Conservation (phyloP, 2,113 vertebrate species). For the Lophius piscatorius region DNA sequence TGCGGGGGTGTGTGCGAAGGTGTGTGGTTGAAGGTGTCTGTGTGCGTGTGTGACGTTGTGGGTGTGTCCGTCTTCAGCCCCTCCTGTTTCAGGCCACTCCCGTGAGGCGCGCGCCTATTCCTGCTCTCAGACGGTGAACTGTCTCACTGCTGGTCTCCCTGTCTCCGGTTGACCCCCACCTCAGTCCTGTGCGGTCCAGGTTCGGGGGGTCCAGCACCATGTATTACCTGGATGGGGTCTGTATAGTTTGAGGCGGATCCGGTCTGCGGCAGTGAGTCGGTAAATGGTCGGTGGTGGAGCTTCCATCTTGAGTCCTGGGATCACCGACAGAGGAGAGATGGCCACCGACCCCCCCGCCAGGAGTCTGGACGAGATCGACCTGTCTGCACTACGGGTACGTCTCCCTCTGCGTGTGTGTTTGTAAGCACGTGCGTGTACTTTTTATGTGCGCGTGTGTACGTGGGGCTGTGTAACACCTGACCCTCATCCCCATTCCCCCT, state of each 20-base stretch:
- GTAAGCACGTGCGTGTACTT: constrained; percentile 3
- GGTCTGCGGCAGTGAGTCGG: constrained; percentile 52
- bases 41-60: constrained; percentile 22
- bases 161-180: constrained; percentile 18
- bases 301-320: constrained; percentile 71
- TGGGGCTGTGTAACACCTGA: constrained; percentile 9
- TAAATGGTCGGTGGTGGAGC: constrained; percentile 74
- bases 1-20: constrained; percentile 2
- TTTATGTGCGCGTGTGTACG: constrained; percentile 15
- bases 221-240: too few species aligned
- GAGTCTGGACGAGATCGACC: constrained; percentile 97
- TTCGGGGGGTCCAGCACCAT: too few species aligned
- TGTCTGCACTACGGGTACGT: constrained; percentile 93
- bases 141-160: not conserved
- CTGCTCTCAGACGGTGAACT: constrained; percentile 25
- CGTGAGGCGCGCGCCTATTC: constrained; percentile 74
- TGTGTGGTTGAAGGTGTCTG: not conserved
- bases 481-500: too few species aligned
- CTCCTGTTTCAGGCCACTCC: constrained; percentile 75
- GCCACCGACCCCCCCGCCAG: constrained; percentile 96
- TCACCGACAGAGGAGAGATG: constrained; percentile 83
- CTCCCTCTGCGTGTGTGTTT: constrained; percentile 6
- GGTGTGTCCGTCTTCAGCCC: constrained; percentile 58
- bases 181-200: too few species aligned
- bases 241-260: not conserved